Base-by-base conservation (phyloP, 2,113 vertebrate genomes). In the Amia ocellicauda region DNA sequence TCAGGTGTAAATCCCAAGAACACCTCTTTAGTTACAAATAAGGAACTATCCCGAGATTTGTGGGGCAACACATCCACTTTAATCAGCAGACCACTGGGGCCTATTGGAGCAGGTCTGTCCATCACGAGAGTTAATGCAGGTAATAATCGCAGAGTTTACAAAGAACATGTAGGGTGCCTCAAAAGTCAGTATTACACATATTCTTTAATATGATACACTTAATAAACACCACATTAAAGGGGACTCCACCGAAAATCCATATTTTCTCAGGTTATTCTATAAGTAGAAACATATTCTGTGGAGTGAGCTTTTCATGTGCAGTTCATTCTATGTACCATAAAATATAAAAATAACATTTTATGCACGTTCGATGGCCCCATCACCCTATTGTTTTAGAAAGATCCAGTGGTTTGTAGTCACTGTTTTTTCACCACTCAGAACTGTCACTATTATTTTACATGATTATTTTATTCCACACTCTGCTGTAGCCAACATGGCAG, bases 1-100 rank as follows among this genome's bases (percentile, higher is more conserved):
- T 64, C 42, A 99, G 97, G 95, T 43, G 86, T 99, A 70, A 97
- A 97, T 41, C 86, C 90, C 3, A 98, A 93, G 84, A 92, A 69
- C 4, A 84, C 89, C 40, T 83, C 88, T 53, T 77, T 87, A 63
- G 70, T 83, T 54, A 72, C 74, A 19, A 89, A 81, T 67, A 96
- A 90, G 72, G 92, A 91, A 52, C 29, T 74, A 62, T 73, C 83
- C 10, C 69, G 88, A 0, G 85, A 92, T 45, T 67, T 83, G n/a
- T 97, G 92, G 94, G 91, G 82, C 69, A 90, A 80, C 71, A 82
- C 71, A 1, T 40, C 91, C 7, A 86, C 87, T 77, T 67, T 86
- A 50, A 63, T 58, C 7, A 60, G 10, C 31, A 89, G 87, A 80
- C 76, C 86, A 0, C 58, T 93, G 2, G 87, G 80, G 67, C 71